Base-by-base conservation (phyloP, 2,113 vertebrate genomes). In the Brachirus orientalis region DNA sequence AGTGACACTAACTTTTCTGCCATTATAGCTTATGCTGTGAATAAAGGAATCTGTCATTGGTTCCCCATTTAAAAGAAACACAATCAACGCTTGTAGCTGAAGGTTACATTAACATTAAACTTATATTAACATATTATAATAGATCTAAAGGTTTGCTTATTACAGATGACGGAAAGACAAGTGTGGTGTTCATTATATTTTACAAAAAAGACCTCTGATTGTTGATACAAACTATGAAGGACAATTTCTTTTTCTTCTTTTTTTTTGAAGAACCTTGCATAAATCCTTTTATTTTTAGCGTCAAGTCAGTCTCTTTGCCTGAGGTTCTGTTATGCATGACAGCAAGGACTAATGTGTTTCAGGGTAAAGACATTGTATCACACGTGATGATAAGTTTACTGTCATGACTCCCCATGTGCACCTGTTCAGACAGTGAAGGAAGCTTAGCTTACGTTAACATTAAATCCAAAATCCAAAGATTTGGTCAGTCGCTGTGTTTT, bases 381-480 rank as follows among this genome's bases (percentile, higher is more conserved):
- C n/a, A 11, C 58, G 45, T 55, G n/a, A 53, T 51, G 63, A 70
- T 66, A 46, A 11, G n/a, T 63, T 48, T 19, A 40, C 2, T 41
- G 63, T 18, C 4, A 9, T 45, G 11, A 5, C 10, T 33, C 54
- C 41, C 69, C 6, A n/a, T 8, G 18, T 10, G 6, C 56, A 53
- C 57, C 48, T 63, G 37, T 58, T 59, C 75, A 69, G 52, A 35
- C 62, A 40, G 13, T 4, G 60, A 47, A 22, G 63, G 60, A 20
- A 61, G 53, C 38, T 77, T 62, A 50, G 57, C 38, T 75, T 61
- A 53, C 33, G 58, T 67, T 10, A 63, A 52, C 67, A 73, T 51
- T 50, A 75, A 56, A 72, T 48, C 37, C 22, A 70, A 9, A 10
- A 28, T 54, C 11, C 6, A 40, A 14, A 74, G 75, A 10, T 17